Conservation (phyloP, 2,113 vertebrate species). For the Desmodus rotundus region DNA sequence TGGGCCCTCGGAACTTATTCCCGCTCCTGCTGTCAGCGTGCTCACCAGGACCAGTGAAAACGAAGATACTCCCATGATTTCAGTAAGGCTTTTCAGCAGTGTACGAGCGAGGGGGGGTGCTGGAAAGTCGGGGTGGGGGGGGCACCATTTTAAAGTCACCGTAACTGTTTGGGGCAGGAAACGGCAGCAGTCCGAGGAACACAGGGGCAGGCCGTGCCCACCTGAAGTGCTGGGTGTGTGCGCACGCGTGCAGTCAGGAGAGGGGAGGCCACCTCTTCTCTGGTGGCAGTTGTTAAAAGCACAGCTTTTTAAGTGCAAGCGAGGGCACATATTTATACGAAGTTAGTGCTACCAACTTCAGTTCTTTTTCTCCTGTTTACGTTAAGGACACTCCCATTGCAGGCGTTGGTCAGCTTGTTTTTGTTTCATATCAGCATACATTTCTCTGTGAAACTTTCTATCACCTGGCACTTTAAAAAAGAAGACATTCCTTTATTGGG, state of each 20-base stretch:
- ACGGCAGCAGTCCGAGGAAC: background rate
- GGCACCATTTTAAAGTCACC: background rate
- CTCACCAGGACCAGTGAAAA: slow-evolving; percentile 56
- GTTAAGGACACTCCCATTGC: background rate
- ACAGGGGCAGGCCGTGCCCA: background rate
- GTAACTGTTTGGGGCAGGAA: background rate
- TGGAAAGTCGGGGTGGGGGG: background rate
- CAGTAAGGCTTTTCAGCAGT: slow-evolving; percentile 77
- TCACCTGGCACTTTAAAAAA: background rate
- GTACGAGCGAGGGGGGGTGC: background rate
- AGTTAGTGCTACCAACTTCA: background rate
- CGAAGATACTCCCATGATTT: slow-evolving; percentile 60
- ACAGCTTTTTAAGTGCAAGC: background rate
- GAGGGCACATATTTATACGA: background rate
- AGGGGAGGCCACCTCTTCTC: background rate
- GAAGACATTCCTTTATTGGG: background rate
- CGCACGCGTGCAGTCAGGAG: accelerated
- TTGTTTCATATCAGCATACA: background rate
- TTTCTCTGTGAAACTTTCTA: background rate
- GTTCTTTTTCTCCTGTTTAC: background rate
- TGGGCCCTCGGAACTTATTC: slow-evolving; percentile 85
- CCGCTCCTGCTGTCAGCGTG: slow-evolving; percentile 37
- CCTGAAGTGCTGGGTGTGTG: background rate
- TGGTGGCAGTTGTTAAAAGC: background rate
- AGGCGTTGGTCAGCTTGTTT: background rate